A percentile compares a stretch with the other conserved stretches of the same genome.
These are phyloP conservation scores for Carassius auratus DNA, from an alignment of 2,113 vertebrate genomes.

Conservation along the genomic window DNA sequence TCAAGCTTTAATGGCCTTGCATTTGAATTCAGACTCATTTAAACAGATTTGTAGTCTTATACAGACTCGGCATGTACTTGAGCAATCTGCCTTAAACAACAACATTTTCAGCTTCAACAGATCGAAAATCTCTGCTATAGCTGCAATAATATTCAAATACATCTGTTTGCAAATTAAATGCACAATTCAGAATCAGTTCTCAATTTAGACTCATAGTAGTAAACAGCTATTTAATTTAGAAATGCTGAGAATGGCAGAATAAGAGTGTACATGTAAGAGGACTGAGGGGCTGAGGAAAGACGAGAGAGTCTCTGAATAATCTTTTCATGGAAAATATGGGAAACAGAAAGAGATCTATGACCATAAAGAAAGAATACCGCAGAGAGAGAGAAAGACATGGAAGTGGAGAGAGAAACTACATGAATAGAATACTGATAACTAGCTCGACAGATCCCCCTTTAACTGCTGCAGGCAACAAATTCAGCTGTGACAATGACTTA, in stretches of 20 bases:
- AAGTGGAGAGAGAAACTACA: constrained; percentile 3
- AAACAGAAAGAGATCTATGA: background rate
- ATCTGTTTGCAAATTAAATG: background rate
- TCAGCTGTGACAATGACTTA: constrained; percentile 7
- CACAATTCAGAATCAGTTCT: background rate
- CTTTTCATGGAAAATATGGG: background rate
- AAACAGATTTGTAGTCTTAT: background rate
- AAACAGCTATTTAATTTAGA: background rate
- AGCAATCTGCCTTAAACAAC: background rate
- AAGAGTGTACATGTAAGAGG: background rate
- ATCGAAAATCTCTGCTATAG: background rate
- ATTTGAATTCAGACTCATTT: no score
- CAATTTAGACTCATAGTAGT: background rate
- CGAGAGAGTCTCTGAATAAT: background rate
- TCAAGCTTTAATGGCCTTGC: no score
- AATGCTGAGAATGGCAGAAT: background rate
- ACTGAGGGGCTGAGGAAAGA: background rate
- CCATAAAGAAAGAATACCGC: background rate
- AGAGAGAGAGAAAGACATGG: constrained; percentile 31
- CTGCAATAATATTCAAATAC: background rate
- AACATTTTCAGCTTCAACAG: background rate
- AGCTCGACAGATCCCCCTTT: background rate
- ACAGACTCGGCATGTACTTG: background rate
- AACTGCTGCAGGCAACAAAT: constrained; percentile 37
- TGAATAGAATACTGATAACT: constrained; percentile 27